Percentiles rank a stretch among this genome's conserved stretches.
Evolutionary conservation across 2,888 invertebrate genomes (phyloP).

Genomic region (Synanthedon myopaeformis): DNA sequence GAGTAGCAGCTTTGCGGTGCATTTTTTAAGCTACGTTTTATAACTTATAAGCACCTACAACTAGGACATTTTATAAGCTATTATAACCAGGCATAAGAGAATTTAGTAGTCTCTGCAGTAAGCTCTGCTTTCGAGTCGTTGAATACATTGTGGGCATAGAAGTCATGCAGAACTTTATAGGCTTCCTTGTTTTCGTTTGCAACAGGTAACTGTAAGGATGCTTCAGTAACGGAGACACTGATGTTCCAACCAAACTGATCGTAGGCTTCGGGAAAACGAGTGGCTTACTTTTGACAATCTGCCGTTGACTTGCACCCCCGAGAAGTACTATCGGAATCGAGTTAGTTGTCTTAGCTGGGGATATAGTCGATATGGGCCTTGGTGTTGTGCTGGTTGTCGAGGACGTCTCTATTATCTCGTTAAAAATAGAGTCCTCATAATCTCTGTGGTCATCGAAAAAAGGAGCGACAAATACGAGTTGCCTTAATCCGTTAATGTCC

Average conservation of each 20-base stretch:
- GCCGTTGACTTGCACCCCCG: slow-evolving; percentile 45
- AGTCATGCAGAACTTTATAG: slow-evolving; percentile 47
- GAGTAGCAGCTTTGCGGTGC: no score
- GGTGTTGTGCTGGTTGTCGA: slow-evolving; percentile 26
- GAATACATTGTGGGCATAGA: slow-evolving; percentile 23
- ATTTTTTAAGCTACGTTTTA: no score
- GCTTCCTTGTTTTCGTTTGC: slow-evolving; percentile 28
- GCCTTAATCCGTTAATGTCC: slow-evolving; percentile 54
- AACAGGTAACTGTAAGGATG: slow-evolving; percentile 56
- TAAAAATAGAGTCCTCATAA: slow-evolving; percentile 55
- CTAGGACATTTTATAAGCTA: neutral
- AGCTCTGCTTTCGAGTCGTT: slow-evolving; percentile 28
- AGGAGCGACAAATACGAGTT: slow-evolving; percentile 43
- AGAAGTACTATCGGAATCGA: slow-evolving; percentile 42
- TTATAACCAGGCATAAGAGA: slow-evolving; percentile 39
- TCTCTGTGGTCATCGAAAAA: slow-evolving; percentile 39
- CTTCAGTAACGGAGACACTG: slow-evolving; percentile 38
- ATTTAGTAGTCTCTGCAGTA: slow-evolving; percentile 44
- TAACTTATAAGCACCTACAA: no score
- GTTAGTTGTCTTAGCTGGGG: slow-evolving; percentile 15
- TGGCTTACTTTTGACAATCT: slow-evolving; percentile 33
- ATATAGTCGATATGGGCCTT: slow-evolving; percentile 3
- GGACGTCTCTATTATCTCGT: slow-evolving; percentile 49
- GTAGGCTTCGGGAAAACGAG: slow-evolving; percentile 33
- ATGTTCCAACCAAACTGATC: slow-evolving; percentile 46